These are phyloP conservation scores for Metacarcinus magister DNA, from an alignment of 2,888 invertebrate genomes.

Conservation along the genomic window DNA sequence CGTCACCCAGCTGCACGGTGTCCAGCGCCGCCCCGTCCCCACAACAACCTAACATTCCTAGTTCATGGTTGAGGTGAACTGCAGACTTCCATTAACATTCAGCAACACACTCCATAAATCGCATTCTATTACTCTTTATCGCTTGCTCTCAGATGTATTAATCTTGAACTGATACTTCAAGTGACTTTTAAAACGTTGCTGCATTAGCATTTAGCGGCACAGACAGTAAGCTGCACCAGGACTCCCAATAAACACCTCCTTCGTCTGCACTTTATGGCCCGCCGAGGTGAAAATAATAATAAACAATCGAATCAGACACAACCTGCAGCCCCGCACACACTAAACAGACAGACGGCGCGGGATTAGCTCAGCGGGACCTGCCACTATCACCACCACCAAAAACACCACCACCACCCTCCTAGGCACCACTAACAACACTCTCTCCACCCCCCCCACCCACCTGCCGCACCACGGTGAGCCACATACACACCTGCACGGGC, in stretches of 20 bases:
- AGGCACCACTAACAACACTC: not conserved
- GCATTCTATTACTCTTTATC: constrained; percentile 16
- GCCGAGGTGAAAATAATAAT: not conserved
- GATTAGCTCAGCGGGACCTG: not conserved
- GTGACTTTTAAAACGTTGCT: constrained; percentile 21
- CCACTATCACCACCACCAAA: not conserved
- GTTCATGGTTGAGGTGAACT: not conserved
- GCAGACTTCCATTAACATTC: not conserved
- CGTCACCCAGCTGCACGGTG: not conserved
- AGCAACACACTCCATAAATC: not conserved
- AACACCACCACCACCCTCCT: not conserved
- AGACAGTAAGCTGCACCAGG: not conserved
- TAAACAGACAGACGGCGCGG: not conserved
- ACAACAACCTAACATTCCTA: not conserved
- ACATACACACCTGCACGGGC: constrained; percentile 14
- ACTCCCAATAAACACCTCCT: constrained; percentile 8
- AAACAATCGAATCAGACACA: not conserved
- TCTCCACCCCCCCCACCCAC: not conserved
- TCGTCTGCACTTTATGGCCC: not conserved
- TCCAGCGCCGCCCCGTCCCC: not conserved
- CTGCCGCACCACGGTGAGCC: not conserved
- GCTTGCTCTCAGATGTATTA: constrained; percentile 8
- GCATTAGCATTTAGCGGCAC: constrained; percentile 27
- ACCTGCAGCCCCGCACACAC: not conserved
- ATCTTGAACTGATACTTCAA: constrained; percentile 9